Percentiles rank a stretch among this genome's conserved stretches.
Evolutionary conservation across 2,797 vertebrate species (phyloP).

Genomic region (Hydrophis major): DNA sequence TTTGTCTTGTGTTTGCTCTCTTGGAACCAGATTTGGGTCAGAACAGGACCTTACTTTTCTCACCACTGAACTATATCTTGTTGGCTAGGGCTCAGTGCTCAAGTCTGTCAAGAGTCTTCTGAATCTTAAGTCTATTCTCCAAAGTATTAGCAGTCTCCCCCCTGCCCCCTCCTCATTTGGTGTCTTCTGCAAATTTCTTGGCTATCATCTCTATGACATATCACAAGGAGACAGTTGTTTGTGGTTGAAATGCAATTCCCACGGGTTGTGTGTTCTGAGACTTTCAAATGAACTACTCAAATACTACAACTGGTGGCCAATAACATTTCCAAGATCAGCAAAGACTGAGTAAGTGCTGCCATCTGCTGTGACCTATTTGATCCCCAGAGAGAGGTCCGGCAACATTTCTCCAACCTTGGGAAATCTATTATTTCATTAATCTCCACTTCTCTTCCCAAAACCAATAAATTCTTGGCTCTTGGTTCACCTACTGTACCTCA

Average conservation of each 20-base stretch:
- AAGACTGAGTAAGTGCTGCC: background rate
- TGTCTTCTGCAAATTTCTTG: too few species aligned
- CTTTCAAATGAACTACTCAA: background rate
- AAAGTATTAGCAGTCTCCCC: too few species aligned
- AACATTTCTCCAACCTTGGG: background rate
- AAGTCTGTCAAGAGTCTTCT: too few species aligned
- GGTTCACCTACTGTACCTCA: too few species aligned
- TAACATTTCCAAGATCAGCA: background rate
- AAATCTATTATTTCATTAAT: background rate
- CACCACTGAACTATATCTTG: too few species aligned
- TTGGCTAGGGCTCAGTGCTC: too few species aligned
- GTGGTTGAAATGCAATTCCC: background rate
- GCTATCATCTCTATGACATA: background rate
- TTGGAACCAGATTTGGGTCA: too few species aligned
- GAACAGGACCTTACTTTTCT: too few species aligned
- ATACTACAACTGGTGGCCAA: background rate
- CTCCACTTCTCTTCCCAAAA: background rate
- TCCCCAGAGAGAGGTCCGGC: background rate
- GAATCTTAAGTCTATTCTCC: too few species aligned
- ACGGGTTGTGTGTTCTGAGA: background rate
- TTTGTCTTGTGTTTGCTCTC: too few species aligned
- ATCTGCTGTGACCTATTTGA: background rate
- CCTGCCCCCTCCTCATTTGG: too few species aligned
- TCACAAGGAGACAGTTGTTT: background rate
- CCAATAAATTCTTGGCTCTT: background rate